Conservation (phyloP, 2,113 vertebrate genomes). For the Pygoscelis adeliae region DNA sequence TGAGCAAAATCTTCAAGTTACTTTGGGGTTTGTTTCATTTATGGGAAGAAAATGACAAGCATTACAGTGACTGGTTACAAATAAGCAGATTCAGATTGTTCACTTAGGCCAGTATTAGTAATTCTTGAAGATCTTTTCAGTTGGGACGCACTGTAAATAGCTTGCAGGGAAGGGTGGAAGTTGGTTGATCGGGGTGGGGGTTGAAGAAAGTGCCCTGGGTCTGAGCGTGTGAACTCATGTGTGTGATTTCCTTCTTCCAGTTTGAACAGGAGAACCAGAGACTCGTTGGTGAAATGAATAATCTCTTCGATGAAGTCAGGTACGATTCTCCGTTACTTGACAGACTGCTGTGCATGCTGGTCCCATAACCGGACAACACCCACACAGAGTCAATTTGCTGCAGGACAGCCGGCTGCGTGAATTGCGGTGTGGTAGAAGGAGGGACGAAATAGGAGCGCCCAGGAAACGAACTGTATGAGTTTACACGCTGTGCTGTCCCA, state of each 20-base stretch:
- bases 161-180: background rate
- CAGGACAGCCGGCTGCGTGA: background rate
- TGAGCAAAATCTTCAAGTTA: background rate
- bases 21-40: background rate
- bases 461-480: fast-evolving
- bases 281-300: slow-evolving; percentile 94
- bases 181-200: background rate
- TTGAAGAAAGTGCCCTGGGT: background rate
- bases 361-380: slow-evolving; percentile 27
- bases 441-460: fast-evolving
- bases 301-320: slow-evolving; percentile 95
- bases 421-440: fast-evolving
- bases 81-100: background rate
- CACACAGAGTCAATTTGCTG: fast-evolving
- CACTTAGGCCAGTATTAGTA: background rate
- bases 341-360: fast-evolving
- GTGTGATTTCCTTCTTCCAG: slow-evolving; percentile 61
- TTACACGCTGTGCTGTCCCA: background rate
- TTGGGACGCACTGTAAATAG: background rate
- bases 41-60: background rate
- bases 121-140: background rate
- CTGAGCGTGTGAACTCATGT: background rate
- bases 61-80: background rate
- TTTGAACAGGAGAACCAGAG: slow-evolving; percentile 97
- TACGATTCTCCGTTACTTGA: background rate